These are phyloP conservation scores for Ladona fulva DNA, from an alignment of 1,140 invertebrate genomes.

Conservation along the genomic window DNA sequence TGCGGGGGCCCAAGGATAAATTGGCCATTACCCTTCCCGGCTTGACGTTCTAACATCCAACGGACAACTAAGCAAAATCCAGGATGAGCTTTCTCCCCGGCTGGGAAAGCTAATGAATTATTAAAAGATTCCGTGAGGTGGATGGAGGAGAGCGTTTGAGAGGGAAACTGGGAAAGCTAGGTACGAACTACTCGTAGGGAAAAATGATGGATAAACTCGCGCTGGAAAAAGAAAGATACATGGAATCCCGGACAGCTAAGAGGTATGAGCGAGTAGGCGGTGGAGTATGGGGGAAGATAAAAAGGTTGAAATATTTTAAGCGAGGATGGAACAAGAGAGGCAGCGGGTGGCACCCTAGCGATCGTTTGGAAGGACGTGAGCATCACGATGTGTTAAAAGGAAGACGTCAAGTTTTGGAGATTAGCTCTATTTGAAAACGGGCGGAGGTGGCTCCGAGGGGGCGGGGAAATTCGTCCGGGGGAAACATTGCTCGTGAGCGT, in stretches of 20 bases:
- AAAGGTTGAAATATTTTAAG: neutral
- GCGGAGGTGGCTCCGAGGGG: no score
- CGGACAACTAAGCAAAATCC: no score
- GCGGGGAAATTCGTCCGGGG: no score
- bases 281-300: neutral
- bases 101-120: no score
- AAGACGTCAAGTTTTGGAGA: slow-evolving; percentile 9
- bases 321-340: neutral
- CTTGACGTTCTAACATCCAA: no score
- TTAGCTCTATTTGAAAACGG: neutral
- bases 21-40: no score
- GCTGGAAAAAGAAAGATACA: neutral
- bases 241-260: neutral
- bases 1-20: no score
- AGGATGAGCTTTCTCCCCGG: no score
- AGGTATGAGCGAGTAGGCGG: neutral
- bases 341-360: neutral
- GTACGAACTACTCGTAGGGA: neutral
- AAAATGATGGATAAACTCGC: neutral
- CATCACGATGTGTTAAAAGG: neutral
- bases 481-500: no score
- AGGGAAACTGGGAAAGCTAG: no score
- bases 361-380: slow-evolving; percentile 2
- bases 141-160: no score
- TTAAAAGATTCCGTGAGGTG: no score